Evolutionary conservation across 2,797 vertebrate genomes (phyloP).

Genomic region (Catostomus latipinnis): DNA sequence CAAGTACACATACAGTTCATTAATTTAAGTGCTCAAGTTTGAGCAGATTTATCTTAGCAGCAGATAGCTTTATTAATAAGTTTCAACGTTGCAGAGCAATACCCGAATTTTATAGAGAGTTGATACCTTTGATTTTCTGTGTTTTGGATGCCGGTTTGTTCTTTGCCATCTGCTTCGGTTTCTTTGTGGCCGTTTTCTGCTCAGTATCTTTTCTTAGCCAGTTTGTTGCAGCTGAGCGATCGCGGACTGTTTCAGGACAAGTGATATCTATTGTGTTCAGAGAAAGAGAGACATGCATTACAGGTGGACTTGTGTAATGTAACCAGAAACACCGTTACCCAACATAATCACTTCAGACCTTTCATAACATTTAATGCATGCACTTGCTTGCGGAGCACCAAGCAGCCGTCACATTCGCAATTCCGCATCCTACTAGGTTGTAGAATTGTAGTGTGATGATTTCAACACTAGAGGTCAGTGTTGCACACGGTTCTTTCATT

Average conservation of each 20-base stretch:
- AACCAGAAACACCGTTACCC: too few relatives aligned
- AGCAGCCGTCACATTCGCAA: conserved; percentile 65
- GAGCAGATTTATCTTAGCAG: background rate
- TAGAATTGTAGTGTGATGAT: background rate
- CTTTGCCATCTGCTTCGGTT: conserved; percentile 63
- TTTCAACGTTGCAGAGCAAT: background rate
- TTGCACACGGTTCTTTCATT: conserved; percentile 9
- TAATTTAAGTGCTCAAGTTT: background rate
- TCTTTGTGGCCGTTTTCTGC: conserved; percentile 69
- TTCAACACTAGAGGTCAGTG: conserved; percentile 42
- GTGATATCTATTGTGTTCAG: too few relatives aligned
- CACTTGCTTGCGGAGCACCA: too few relatives aligned
- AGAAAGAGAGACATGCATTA: too few relatives aligned
- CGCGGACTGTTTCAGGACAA: background rate
- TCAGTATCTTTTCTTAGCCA: conserved; percentile 72
- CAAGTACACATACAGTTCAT: background rate
- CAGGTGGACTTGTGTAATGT: too few relatives aligned
- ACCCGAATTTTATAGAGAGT: background rate
- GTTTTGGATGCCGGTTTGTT: conserved; percentile 50
- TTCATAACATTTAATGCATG: too few relatives aligned
- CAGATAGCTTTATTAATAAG: background rate
- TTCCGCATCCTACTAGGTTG: conserved; percentile 55
- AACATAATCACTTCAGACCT: too few relatives aligned
- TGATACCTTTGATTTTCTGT: conserved; percentile 67
- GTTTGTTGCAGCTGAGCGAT: conserved; percentile 45